Evolutionary conservation across 1,140 invertebrate species (phyloP).

Genomic region (Marisa cornuarietis): DNA sequence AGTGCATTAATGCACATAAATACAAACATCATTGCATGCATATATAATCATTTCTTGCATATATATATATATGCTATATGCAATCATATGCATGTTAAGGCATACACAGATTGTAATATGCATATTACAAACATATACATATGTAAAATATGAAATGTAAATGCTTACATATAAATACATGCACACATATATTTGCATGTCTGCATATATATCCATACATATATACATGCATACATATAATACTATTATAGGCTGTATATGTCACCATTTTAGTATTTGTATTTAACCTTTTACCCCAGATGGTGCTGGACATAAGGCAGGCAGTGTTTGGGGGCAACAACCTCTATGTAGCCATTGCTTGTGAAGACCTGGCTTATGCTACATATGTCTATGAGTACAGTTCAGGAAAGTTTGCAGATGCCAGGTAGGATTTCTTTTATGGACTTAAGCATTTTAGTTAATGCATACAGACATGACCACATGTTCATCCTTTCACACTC

Average conservation of each 20-base stretch:
- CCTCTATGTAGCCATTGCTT: slow-evolving; percentile 84
- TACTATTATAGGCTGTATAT: too few species aligned
- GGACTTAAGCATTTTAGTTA: background rate
- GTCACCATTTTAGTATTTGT: too few species aligned
- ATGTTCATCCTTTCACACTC: too few species aligned
- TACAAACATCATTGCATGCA: too few species aligned
- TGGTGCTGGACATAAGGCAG: slow-evolving; percentile 79
- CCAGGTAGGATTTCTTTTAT: slow-evolving; percentile 69
- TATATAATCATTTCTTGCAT: background rate
- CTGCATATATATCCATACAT: too few species aligned
- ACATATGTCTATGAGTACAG: slow-evolving; percentile 92
- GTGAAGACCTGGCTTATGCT: slow-evolving; percentile 91
- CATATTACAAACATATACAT: background rate
- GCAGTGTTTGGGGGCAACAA: slow-evolving; percentile 84
- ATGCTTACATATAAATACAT: too few species aligned
- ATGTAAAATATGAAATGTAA: background rate
- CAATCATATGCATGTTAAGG: too few species aligned
- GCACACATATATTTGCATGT: too few species aligned
- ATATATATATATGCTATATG: too few species aligned
- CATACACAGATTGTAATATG: background rate
- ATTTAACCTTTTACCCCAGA: slow-evolving; percentile 64
- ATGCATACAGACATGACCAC: too few species aligned
- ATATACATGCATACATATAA: too few species aligned
- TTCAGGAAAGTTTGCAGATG: slow-evolving; percentile 83
- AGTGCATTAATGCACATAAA: too few species aligned